Base-by-base conservation (phyloP, 2,797 vertebrate species). In the Brachyrhaphis roseni region DNA sequence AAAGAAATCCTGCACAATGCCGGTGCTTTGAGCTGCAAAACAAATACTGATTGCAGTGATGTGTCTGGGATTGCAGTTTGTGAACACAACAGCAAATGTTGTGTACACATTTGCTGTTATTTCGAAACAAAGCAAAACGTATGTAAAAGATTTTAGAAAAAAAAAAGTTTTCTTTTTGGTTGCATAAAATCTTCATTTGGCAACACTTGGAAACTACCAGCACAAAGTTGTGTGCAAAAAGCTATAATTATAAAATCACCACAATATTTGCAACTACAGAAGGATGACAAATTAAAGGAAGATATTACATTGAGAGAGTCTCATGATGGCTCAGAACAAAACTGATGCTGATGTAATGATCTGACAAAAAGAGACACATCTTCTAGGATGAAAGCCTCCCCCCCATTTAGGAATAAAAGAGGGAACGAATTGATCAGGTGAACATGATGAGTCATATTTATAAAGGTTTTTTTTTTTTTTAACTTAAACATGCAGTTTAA, bases 201-300 rank as follows among this genome's bases (percentile, higher is more conserved):
- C 72, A 81, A 70, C 64, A 11, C 80, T 53, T 72, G 36, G 72
- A 72, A 82, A 76, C 73, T 62, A 11, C 34, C 84, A 80, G 39
- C 81, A 82, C 41, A 90, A 88, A 86, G 68, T 75, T 79, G 43
- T 86, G 83, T 91, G 84, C 79, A 95, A 92, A 94, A 94, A 90
- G 46, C 79, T 78, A 72, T 82, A 80, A 77, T 73, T 86, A 78
- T 86, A 83, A 53, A 94, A 77, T 75, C 71, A 72, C 51, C 75
- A 78, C 76, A 81, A 77, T 88, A 83, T 49, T 39, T 75, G 75
- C 84, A 51, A 7, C 8, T 34, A 34, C 53, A 81, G 26, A 64
- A 4, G 31, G 55, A 41, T 72, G 45, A 43, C 51, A 72, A 51
- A 39, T 49, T 34, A 18, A 62, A 72, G 34, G 39, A 49, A 55